Conservation (phyloP, 2,797 vertebrate genomes). For the Cirrhinus molitorella region DNA sequence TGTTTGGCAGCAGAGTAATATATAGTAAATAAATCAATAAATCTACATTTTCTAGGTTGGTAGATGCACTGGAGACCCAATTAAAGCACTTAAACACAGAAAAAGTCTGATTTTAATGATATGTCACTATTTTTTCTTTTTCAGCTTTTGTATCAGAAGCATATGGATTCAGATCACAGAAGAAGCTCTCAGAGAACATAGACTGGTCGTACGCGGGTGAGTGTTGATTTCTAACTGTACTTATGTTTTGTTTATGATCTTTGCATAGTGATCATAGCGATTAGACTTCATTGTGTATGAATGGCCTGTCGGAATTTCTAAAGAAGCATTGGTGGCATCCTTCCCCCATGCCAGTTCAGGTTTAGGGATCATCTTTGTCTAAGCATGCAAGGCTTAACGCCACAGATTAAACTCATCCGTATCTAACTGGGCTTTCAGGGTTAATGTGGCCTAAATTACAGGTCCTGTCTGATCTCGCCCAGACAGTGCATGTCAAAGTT, state of each 20-base stretch:
- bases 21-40: no score
- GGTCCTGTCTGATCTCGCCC: constrained; percentile 25
- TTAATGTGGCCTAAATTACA: constrained; percentile 40
- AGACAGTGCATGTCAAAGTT: constrained; percentile 8
- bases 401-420: constrained; percentile 40
- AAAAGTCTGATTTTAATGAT: no score
- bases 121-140: constrained; percentile 61
- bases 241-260: background rate
- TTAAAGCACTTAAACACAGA: no score
- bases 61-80: no score
- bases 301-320: background rate
- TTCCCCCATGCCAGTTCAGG: constrained; percentile 10
- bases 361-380: constrained; percentile 39
- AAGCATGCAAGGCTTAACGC: constrained; percentile 35
- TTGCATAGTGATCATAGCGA: background rate
- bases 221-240: constrained; percentile 22
- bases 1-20: no score
- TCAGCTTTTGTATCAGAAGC: constrained; percentile 81
- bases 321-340: background rate
- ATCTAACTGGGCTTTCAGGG: constrained; percentile 37
- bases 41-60: no score
- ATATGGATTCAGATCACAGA: constrained; percentile 89
- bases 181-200: constrained; percentile 92
- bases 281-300: background rate
- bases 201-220: constrained; percentile 98